Base-by-base conservation (phyloP, 1,140 invertebrate species). In the Sogatella furcifera region DNA sequence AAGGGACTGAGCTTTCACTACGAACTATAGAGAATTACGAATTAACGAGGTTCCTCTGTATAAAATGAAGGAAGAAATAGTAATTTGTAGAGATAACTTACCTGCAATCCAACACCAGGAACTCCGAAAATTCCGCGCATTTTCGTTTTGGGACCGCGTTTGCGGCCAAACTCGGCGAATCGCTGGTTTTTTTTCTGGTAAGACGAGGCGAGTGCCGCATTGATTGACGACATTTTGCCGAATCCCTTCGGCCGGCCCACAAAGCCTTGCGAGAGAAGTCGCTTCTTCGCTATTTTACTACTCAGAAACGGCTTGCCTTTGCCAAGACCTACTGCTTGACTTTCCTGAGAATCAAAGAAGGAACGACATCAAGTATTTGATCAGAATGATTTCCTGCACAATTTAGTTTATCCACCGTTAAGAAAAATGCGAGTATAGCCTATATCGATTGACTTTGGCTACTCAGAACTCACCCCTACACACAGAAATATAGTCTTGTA, bases 111-210 rank as follows among this genome's bases (percentile, higher is more conserved):
- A 22, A 90, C 74, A 24, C 86, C 86, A 2, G 87, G 86, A 2
- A 85, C 84, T 24, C 88, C 87, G 74, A 90, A 90, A n/a, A 90
- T 81, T 6, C 87, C 87, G 62, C 88, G 74, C 83, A 90, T 89
- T 77, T 91, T 92, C 6, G 88, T 80, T 71, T 92, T 92, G 0
- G 88, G 81, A 1, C 87, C 87, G 60, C 89, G 75, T 70, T 91
- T 90, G 46, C 88, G 72, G 2, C 84, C 84, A 72, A 88, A 90
- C 59, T 90, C 88, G n/a, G 80, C 78, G 46, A 69, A 65, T 43
- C 83, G 78, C 60, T 81, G 78, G 67, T 82, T 82, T 52, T 81
- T 76, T 69, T 87, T 90, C 71, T 84, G 82, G 69, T 83, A 88
- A 31, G 80, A 79, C 10, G 61, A 60, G 53, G 62, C 64, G 2